Evolutionary conservation across 2,113 vertebrate species (phyloP).

Genomic region (Prolemur simus): DNA sequence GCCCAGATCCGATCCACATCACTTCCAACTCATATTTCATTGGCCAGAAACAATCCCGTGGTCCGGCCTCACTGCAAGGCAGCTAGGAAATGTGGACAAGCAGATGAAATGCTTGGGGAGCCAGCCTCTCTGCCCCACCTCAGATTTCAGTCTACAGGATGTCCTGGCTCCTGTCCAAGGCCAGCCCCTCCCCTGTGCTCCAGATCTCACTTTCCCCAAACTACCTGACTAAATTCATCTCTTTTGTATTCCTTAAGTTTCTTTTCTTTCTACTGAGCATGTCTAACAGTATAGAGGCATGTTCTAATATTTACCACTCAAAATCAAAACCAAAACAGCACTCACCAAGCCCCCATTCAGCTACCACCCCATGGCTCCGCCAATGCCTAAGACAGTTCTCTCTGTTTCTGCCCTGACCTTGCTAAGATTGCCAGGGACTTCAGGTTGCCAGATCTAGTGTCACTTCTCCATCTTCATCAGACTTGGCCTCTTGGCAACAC

Average conservation of each 20-base stretch:
- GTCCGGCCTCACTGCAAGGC: not conserved
- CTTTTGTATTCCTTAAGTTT: not conserved
- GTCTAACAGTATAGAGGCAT: not conserved
- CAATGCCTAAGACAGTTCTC: not conserved
- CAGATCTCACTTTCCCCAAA: not conserved
- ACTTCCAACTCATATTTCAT: not conserved
- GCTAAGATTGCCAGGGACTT: not conserved
- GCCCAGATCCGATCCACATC: not conserved
- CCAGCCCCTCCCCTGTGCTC: not conserved
- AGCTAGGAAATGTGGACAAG: not conserved
- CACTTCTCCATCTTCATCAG: not conserved
- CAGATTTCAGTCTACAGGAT: not conserved
- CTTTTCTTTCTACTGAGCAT: not conserved
- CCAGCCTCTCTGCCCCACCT: not conserved
- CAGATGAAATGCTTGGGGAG: not conserved
- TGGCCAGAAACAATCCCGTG: not conserved
- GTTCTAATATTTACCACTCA: not conserved
- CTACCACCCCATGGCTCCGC: not conserved
- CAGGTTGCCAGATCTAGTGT: not conserved
- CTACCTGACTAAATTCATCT: not conserved
- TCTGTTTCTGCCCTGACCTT: not conserved
- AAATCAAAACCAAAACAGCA: not conserved
- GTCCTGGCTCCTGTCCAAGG: not conserved
- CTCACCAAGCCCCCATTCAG: fast-evolving
- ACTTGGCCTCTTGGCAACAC: not conserved